phyloP scores from a whole-genome alignment of 2,113 vertebrate genomes.

The Poecile atricapillus region DNA sequence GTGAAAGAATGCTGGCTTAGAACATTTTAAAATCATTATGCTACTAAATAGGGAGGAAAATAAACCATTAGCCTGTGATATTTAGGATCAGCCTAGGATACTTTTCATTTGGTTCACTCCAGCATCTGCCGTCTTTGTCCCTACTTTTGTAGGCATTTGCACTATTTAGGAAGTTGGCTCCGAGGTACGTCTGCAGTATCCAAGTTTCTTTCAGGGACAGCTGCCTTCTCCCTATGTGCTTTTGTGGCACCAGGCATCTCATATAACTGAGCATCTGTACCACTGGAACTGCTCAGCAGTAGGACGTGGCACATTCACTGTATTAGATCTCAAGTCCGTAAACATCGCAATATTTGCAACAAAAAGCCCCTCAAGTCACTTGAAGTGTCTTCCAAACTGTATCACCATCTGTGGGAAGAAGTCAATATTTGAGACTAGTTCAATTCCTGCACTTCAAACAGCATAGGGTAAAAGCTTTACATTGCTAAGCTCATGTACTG shows the following conservation, averaged over 20 bases:
- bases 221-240: constrained; percentile 42
- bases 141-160: constrained; percentile 26
- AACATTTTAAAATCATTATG: background rate
- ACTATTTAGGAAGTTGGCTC: constrained; percentile 35
- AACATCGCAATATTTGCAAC: background rate
- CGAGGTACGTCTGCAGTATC: background rate
- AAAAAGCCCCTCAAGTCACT: background rate
- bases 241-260: background rate
- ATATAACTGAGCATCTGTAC: background rate
- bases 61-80: background rate
- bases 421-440: background rate
- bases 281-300: background rate
- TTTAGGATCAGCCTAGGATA: background rate
- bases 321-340: background rate
- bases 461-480: background rate
- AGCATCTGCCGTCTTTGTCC: constrained; percentile 7
- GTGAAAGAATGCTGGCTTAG: background rate
- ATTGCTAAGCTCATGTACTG: background rate
- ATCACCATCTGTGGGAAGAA: constrained; percentile 32
- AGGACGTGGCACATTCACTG: background rate
- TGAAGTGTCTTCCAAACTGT: background rate
- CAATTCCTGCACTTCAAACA: background rate
- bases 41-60: background rate
- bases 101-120: background rate
- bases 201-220: constrained; percentile 43